Evolutionary conservation across 92 coral and sea anemone species (phyloP).

Genomic region (Zoanthus sociatus): DNA sequence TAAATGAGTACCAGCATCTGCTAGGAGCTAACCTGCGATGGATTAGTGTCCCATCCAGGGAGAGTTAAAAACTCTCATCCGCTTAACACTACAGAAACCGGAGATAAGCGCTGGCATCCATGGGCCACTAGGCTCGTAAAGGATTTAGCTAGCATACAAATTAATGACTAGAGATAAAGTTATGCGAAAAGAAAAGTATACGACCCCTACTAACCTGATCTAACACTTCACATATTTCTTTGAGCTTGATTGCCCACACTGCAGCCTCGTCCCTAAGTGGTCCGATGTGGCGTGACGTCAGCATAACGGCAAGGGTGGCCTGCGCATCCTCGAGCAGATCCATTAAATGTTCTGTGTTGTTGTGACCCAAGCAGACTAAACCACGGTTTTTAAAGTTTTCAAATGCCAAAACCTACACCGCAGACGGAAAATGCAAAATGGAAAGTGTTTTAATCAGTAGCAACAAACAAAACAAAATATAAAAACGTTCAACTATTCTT

Average conservation of each 20-base stretch:
- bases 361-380: constrained; percentile 89
- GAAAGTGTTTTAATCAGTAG: background rate
- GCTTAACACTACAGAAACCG: too few relatives aligned
- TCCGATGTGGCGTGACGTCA: constrained; percentile 97
- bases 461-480: too few relatives aligned
- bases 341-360: constrained; percentile 88
- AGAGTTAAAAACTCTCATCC: too few relatives aligned
- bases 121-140: too few relatives aligned
- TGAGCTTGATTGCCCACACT: constrained; percentile 97
- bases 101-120: too few relatives aligned
- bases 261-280: constrained; percentile 99
- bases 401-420: constrained; percentile 81
- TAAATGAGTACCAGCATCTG: too few relatives aligned
- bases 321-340: constrained; percentile 97
- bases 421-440: background rate
- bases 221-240: constrained; percentile 92
- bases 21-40: too few relatives aligned
- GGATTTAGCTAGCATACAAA: too few relatives aligned
- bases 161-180: too few relatives aligned
- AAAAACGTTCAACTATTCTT: too few relatives aligned
- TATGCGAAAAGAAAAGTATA: too few relatives aligned
- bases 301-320: constrained; percentile 95
- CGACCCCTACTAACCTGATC: constrained; percentile 78
- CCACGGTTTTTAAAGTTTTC: constrained; percentile 97
- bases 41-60: too few relatives aligned